These are phyloP conservation scores for Scaptomyza tumidula DNA, from an alignment of 2,888 invertebrate genomes.

Conservation along the genomic window DNA sequence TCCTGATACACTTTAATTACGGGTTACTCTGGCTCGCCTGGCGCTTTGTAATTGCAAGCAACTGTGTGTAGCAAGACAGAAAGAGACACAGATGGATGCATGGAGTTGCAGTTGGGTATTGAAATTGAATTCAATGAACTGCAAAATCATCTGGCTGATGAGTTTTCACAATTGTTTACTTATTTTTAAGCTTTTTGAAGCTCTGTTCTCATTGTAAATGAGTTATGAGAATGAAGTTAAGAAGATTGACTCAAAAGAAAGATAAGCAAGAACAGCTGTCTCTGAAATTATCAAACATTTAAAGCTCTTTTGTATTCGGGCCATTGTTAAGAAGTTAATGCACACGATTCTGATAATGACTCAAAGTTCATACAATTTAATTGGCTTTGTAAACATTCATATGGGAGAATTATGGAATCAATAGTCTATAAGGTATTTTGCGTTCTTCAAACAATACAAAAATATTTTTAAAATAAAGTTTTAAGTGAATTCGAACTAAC, in stretches of 20 bases:
- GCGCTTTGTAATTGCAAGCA: constrained; percentile 51
- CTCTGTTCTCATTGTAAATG: neutral
- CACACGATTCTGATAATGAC: neutral
- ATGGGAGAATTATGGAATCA: too few relatives aligned
- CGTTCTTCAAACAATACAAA: too few relatives aligned
- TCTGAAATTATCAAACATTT: neutral
- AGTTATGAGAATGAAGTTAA: neutral
- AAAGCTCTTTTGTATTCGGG: neutral
- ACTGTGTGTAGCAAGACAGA: constrained; percentile 1
- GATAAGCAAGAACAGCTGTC: neutral
- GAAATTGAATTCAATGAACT: constrained; percentile 62
- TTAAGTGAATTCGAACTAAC: too few relatives aligned
- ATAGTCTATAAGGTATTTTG: too few relatives aligned
- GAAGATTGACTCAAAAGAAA: neutral
- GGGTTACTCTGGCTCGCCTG: constrained; percentile 38
- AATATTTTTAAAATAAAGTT: too few relatives aligned
- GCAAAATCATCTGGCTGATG: constrained; percentile 50
- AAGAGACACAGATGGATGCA: neutral
- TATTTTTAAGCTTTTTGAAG: constrained; percentile 12
- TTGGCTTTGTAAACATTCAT: too few relatives aligned
- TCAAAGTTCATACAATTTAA: too few relatives aligned
- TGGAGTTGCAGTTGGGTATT: constrained; percentile 3
- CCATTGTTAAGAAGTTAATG: neutral
- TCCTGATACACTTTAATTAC: constrained; percentile 77
- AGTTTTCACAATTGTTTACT: constrained; percentile 16